Evolutionary conservation across 1,140 invertebrate genomes (phyloP).

Genomic region (Tenebrio molitor): DNA sequence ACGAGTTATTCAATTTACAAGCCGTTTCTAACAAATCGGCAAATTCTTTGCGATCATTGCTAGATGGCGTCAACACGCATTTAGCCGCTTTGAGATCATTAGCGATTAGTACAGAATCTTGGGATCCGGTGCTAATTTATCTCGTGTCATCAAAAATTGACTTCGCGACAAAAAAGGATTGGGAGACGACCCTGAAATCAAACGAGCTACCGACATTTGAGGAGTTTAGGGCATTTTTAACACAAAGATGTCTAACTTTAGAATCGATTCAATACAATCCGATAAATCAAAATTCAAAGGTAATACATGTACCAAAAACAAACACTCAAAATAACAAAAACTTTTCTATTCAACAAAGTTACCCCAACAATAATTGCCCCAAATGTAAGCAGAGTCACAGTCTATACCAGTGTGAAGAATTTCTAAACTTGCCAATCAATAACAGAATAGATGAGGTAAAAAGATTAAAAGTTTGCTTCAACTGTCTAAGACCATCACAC

Average conservation of each 20-base stretch:
- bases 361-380: not conserved
- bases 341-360: not conserved
- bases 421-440: not conserved
- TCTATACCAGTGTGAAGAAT: not conserved
- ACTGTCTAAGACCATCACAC: not conserved
- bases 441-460: not conserved
- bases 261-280: not conserved
- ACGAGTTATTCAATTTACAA: conserved; percentile 57
- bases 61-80: conserved; percentile 46
- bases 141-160: not conserved
- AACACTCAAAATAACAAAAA: not conserved
- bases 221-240: not conserved
- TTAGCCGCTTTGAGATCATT: conserved; percentile 51
- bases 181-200: not conserved
- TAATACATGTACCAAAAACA: not conserved
- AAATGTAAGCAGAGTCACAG: not conserved
- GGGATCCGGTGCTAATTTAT: not conserved
- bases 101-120: conserved; percentile 17
- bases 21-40: conserved; percentile 49
- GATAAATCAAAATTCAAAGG: not conserved
- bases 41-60: conserved; percentile 45
- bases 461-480: not conserved
- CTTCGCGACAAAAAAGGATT: not conserved
- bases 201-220: not conserved
- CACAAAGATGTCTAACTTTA: not conserved